Evolutionary conservation across 2,113 vertebrate genomes (phyloP), one percentile per base, ranked within the genome.

Genomic region (Sciurus niger): DNA sequence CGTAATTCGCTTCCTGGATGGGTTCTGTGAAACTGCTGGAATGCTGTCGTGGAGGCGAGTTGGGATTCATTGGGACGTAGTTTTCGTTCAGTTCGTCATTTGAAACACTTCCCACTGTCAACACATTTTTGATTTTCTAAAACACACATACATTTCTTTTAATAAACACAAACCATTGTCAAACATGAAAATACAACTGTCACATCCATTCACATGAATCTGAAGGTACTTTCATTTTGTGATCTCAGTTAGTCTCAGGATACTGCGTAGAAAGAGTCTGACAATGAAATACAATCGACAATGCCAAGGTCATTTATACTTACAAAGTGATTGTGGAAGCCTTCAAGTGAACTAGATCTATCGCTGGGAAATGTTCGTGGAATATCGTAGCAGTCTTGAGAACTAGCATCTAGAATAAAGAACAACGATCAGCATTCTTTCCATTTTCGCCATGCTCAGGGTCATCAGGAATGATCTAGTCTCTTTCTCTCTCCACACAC

Each of bases 51-150:
- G 99, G 99, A 0, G 99, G 99, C 37, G 99, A 99, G 98, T 99
- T 99, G 97, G 99, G 99, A 84, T 99, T 99, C 99, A 99, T 99
- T 43, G 99, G 99, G 53, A 99, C 99, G 32, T 99, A 99, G 99
- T 99, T 99, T 98, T 99, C 99, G 98, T 99, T 99, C 85, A 99
- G 97, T 97, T 99, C 99, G 97, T 99, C 99, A 76, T 98, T 99
- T 72, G 99, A 99, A 87, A 99, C 98, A 97, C 98, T 99, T 97
- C 99, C 99, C 80, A 99, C 98, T 85, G 99, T 99, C 98, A 99
- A 98, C 98, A 99, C 99, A 96, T 99, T 99, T 99, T 99, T 99
- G 98, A 99, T 99, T 99, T 99, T 99, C 99, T 99, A 98, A 98
- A 98, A 98, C 96, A 98, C 97, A 98, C 96, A 97, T 14, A 97